phyloP scores from a whole-genome alignment of 2,113 vertebrate species.

The Leptobrachium leishanense region DNA sequence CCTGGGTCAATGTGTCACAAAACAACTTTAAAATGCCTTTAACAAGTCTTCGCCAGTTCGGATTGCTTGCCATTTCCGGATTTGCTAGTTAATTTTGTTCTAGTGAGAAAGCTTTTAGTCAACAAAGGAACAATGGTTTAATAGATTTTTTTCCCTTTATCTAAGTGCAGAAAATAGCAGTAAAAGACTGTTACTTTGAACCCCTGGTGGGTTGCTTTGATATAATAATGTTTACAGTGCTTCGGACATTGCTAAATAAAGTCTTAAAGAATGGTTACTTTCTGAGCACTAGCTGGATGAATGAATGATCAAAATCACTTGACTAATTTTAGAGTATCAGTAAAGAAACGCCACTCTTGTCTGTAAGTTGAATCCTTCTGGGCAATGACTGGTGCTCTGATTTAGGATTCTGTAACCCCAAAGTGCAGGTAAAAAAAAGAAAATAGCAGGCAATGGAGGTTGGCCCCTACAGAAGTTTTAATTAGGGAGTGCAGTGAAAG shows the following conservation, averaged over 20 bases:
- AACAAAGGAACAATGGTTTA: constrained; percentile 35
- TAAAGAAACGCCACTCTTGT: not conserved
- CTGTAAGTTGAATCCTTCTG: no score
- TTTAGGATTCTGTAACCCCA: no score
- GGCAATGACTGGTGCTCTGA: no score
- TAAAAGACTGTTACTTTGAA: constrained; percentile 18
- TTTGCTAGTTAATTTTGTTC: constrained; percentile 33
- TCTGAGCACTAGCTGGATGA: constrained; percentile 16
- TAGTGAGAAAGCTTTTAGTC: constrained; percentile 10
- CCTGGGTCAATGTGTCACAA: constrained; percentile 18
- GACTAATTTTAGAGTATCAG: not conserved
- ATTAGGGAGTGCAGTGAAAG: no score
- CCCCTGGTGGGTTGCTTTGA: constrained; percentile 27
- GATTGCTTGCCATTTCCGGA: constrained; percentile 7
- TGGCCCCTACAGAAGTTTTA: no score
- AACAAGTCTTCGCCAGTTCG: constrained; percentile 10
- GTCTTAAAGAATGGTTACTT: constrained; percentile 31
- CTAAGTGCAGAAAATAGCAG: constrained; percentile 13
- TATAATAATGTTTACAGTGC: constrained; percentile 14
- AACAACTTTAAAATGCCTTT: constrained; percentile 28
- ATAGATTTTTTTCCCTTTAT: constrained; percentile 23
- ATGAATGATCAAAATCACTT: constrained; percentile 22
- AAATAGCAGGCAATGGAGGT: no score
- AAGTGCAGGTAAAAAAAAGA: no score
- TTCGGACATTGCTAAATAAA: constrained; percentile 15